Conservation (phyloP, 2,888 invertebrate species). For the Hydraecia micacea region DNA sequence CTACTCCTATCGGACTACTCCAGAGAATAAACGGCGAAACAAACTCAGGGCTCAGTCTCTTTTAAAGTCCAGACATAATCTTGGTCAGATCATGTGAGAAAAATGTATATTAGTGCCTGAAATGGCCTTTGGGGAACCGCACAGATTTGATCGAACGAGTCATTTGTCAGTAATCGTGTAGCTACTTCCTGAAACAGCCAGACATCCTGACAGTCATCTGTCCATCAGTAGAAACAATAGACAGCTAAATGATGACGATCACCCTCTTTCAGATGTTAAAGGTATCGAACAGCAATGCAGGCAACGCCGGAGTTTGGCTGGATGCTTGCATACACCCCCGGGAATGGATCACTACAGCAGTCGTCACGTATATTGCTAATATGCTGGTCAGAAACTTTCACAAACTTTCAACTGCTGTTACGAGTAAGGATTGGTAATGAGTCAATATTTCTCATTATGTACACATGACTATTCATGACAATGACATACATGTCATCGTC, state of each 20-base stretch:
- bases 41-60: too few relatives aligned
- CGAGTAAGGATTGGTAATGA: conserved; percentile 94
- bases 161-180: not conserved
- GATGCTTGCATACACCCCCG: conserved; percentile 96
- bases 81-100: too few relatives aligned
- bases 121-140: too few relatives aligned
- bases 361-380: conserved; percentile 94
- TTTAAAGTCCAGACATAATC: too few relatives aligned
- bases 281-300: conserved; percentile 93
- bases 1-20: too few relatives aligned
- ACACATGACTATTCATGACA: too few relatives aligned
- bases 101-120: too few relatives aligned
- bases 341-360: conserved; percentile 96
- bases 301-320: conserved; percentile 93
- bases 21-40: too few relatives aligned
- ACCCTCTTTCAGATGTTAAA: conserved; percentile 85
- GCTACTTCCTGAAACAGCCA: not conserved
- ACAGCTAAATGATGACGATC: not conserved
- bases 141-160: too few relatives aligned
- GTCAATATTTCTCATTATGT: not conserved
- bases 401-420: conserved; percentile 91
- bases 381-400: conserved; percentile 93
- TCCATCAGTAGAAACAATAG: not conserved
- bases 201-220: too few relatives aligned
- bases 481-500: too few relatives aligned